Percentiles rank a stretch among this genome's conserved stretches.
Evolutionary conservation across 2,888 invertebrate genomes (phyloP).

Genomic region (Zaprionus bogoriensis): DNA sequence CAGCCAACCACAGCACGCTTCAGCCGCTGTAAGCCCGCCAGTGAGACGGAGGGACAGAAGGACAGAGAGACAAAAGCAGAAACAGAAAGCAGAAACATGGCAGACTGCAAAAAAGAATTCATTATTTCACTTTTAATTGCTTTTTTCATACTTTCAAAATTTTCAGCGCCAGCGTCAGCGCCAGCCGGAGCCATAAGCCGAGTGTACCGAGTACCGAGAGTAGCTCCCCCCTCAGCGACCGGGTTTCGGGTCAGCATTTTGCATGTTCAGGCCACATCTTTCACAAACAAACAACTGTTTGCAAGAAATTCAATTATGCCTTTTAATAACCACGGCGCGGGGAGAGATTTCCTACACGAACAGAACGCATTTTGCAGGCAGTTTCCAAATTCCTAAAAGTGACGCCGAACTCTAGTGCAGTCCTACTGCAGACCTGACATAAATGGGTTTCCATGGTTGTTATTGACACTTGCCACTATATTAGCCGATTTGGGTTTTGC

Average conservation of each 20-base stretch:
- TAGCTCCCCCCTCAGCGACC: background rate
- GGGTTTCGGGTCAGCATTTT: slow-evolving; percentile 50
- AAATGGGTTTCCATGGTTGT: background rate
- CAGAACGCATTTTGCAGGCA: slow-evolving; percentile 45
- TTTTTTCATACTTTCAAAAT: slow-evolving; percentile 80
- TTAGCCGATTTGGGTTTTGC: too few species aligned
- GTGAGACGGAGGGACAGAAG: slow-evolving; percentile 21
- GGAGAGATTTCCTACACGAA: slow-evolving; percentile 37
- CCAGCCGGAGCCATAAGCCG: slow-evolving; percentile 39
- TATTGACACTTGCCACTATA: too few species aligned
- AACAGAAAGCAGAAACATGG: slow-evolving; percentile 29
- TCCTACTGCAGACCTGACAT: background rate
- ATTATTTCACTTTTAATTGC: slow-evolving; percentile 81
- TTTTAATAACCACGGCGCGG: slow-evolving; percentile 72
- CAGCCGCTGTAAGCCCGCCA: slow-evolving; percentile 18
- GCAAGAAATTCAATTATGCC: slow-evolving; percentile 79
- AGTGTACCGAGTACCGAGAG: background rate
- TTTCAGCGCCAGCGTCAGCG: slow-evolving; percentile 58
- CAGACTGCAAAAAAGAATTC: slow-evolving; percentile 74
- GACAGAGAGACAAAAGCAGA: background rate
- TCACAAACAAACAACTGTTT: slow-evolving; percentile 69
- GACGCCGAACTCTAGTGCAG: too few species aligned
- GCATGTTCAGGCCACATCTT: slow-evolving; percentile 76
- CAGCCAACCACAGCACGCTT: slow-evolving; percentile 44
- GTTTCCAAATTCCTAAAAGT: background rate